phyloP scores from a whole-genome alignment of 1,140 invertebrate genomes.

The Pissodes strobi region DNA sequence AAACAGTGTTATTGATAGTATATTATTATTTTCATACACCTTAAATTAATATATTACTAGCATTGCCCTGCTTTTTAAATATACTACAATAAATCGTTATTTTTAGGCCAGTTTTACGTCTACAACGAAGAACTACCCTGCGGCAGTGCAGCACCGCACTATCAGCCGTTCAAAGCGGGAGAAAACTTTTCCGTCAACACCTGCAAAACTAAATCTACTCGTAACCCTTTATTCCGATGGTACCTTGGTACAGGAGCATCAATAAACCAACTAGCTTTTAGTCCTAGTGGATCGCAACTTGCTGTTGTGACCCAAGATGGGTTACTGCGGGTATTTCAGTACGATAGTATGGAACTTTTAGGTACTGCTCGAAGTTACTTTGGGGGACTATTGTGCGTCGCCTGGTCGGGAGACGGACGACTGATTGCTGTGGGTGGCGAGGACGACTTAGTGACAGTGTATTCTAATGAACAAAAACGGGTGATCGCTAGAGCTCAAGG shows the following conservation, averaged over 20 bases:
- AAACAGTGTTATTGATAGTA: too few relatives aligned
- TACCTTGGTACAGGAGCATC: conserved; percentile 63
- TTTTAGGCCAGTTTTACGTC: conserved; percentile 90
- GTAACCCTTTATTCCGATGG: conserved; percentile 86
- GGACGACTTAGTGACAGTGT: conserved; percentile 98
- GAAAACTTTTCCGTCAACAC: conserved; percentile 93
- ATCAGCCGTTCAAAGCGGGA: conserved; percentile 94
- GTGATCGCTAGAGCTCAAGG: conserved; percentile 95
- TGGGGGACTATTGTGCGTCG: conserved; percentile 93
- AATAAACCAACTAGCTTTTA: conserved; percentile 98
- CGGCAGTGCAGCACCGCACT: conserved; percentile 80
- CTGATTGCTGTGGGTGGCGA: conserved; percentile 97
- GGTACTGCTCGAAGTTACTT: conserved; percentile 89
- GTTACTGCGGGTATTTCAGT: conserved; percentile 94
- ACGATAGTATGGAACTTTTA: conserved; percentile 94
- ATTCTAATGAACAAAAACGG: conserved; percentile 88
- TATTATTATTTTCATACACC: too few relatives aligned
- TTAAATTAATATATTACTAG: too few relatives aligned
- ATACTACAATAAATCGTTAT: too few relatives aligned
- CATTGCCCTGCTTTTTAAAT: too few relatives aligned
- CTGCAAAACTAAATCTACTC: conserved; percentile 93
- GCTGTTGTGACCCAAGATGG: conserved; percentile 96
- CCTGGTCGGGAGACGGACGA: conserved; percentile 96
- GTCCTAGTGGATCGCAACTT: conserved; percentile 88
- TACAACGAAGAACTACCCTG: conserved; percentile 96